Conservation (phyloP, 2,113 vertebrate species). For the Pelecanoides urinatrix region DNA sequence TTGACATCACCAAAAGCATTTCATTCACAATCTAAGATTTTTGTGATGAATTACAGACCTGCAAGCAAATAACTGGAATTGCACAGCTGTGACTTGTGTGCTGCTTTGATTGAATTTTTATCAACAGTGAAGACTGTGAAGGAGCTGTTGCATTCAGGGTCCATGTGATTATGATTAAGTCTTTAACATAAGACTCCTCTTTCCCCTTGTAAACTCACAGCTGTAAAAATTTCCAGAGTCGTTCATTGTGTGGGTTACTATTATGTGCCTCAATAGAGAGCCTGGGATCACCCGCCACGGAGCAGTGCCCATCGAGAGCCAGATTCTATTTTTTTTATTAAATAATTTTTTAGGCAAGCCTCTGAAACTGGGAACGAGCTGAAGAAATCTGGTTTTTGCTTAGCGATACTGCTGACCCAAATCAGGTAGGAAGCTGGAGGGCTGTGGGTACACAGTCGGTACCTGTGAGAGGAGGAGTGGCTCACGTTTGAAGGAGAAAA, state of each 20-base stretch:
- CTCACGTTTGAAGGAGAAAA: neutral
- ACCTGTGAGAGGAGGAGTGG: neutral
- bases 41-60: constrained; percentile 35
- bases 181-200: neutral
- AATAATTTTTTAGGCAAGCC: neutral
- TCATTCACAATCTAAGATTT: constrained; percentile 61
- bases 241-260: fast-evolving
- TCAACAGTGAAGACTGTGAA: neutral
- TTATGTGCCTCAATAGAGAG: neutral
- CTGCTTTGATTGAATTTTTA: neutral
- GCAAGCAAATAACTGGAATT: constrained; percentile 8
- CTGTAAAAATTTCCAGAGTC: neutral
- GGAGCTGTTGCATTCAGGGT: neutral
- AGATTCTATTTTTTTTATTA: neutral
- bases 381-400: neutral
- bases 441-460: fast-evolving
- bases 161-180: neutral
- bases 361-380: neutral
- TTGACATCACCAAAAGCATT: constrained; percentile 61
- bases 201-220: neutral
- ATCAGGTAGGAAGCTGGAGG: neutral
- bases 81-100: neutral
- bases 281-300: neutral
- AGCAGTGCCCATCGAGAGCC: fast-evolving
- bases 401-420: neutral